These are phyloP conservation scores for Tetranychus urticae DNA, from an alignment of 1,140 invertebrate species.

Conservation along the genomic window DNA sequence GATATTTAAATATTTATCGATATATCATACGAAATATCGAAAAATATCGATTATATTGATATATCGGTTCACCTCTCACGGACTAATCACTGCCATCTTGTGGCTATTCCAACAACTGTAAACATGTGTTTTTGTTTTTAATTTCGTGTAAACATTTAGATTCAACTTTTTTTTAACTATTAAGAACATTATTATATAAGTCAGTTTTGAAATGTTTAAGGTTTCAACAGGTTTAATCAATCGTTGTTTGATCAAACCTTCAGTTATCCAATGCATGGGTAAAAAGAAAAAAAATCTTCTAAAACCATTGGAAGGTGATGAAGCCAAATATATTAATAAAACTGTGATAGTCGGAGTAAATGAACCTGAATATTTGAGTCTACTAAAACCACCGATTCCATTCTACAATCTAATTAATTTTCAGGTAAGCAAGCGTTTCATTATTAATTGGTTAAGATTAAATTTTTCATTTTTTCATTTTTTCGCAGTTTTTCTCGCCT, in stretches of 20 bases:
- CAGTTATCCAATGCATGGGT: neutral
- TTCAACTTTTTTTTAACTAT: no score
- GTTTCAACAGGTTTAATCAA: neutral
- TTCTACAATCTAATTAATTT: constrained; percentile 4
- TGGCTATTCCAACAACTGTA: no score
- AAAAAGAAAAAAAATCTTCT: neutral
- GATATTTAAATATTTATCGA: no score
- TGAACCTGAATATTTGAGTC: constrained; percentile 7
- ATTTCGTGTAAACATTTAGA: no score
- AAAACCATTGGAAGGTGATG: neutral
- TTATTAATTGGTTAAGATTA: neutral
- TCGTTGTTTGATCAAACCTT: no score
- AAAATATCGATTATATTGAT: no score
- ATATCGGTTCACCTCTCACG: no score
- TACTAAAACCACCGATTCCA: constrained; percentile 5
- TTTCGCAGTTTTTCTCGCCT: neutral
- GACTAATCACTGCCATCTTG: no score
- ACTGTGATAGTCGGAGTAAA: neutral
- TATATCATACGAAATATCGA: no score
- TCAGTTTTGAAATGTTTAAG: neutral
- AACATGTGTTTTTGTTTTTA: no score
- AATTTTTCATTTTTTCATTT: neutral
- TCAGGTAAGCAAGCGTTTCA: neutral
- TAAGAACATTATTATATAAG: no score
- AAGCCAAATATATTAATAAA: neutral